Conservation (phyloP, 2,888 invertebrate genomes). For the Cephus nigrinus region DNA sequence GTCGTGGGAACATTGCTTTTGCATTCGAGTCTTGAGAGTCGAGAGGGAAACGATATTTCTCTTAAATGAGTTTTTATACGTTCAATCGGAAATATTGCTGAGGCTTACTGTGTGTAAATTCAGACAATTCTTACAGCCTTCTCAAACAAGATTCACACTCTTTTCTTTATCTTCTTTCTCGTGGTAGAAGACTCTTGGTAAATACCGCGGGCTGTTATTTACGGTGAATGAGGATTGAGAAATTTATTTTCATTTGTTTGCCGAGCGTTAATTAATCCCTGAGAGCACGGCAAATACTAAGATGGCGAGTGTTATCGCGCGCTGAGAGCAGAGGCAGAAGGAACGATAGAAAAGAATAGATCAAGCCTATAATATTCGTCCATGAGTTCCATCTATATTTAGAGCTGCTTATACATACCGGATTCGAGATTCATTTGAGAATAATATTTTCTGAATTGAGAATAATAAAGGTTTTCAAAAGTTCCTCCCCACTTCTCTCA, state of each 20-base stretch:
- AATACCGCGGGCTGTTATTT: neutral
- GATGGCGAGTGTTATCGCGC: no score
- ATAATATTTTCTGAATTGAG: neutral
- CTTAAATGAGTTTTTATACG: no score
- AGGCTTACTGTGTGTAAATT: no score
- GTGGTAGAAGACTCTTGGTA: no score
- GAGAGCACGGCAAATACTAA: slow-evolving; percentile 31
- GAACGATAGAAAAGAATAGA: neutral
- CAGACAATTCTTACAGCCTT: no score
- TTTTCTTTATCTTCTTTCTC: no score
- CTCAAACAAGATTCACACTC: no score
- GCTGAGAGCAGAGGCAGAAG: no score
- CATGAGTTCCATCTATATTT: neutral
- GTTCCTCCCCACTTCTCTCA: no score
- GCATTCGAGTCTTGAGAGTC: no score
- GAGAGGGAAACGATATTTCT: no score
- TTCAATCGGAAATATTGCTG: no score
- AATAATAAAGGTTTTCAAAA: neutral
- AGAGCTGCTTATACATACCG: neutral
- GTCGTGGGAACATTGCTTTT: slow-evolving; percentile 30
- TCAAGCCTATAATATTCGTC: neutral
- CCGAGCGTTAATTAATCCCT: slow-evolving; percentile 33
- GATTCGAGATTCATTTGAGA: neutral
- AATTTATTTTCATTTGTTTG: slow-evolving; percentile 32
- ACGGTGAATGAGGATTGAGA: neutral